Evolutionary conservation across 2,888 invertebrate genomes (phyloP).

Genomic region (Agrilus cyanescens): DNA sequence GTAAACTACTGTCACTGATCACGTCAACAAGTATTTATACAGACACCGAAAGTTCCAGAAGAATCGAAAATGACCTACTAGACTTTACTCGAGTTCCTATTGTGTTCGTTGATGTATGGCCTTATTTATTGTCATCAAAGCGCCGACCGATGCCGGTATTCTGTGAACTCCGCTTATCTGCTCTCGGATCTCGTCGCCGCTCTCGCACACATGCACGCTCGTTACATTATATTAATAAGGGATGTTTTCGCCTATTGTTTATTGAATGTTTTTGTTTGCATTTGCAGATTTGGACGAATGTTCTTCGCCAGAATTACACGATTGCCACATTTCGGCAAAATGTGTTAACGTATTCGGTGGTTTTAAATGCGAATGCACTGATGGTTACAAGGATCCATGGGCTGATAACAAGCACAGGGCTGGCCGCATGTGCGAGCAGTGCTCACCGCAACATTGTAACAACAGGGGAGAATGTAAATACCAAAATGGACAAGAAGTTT

Average conservation of each 20-base stretch:
- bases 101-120: no score
- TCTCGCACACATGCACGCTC: no score
- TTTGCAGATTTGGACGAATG: constrained; percentile 75
- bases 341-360: constrained; percentile 80
- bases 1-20: no score
- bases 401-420: constrained; percentile 51
- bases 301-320: constrained; percentile 66
- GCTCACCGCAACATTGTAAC: constrained; percentile 67
- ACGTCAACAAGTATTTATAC: no score
- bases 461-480: constrained; percentile 78
- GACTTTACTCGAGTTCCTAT: no score
- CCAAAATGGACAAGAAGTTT: constrained; percentile 58
- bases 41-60: no score
- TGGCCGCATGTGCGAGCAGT: constrained; percentile 68
- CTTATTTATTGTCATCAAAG: no score
- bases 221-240: no score
- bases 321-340: constrained; percentile 66
- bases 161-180: no score
- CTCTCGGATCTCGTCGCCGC: no score
- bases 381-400: constrained; percentile 66
- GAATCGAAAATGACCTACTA: no score
- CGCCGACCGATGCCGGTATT: no score
- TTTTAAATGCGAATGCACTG: constrained; percentile 63
- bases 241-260: neutral
- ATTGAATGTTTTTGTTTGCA: constrained; percentile 11